Evolutionary conservation across 2,888 invertebrate genomes (phyloP), one percentile per base, ranked within the genome.

Genomic region (Tolmerus cingulatus): DNA sequence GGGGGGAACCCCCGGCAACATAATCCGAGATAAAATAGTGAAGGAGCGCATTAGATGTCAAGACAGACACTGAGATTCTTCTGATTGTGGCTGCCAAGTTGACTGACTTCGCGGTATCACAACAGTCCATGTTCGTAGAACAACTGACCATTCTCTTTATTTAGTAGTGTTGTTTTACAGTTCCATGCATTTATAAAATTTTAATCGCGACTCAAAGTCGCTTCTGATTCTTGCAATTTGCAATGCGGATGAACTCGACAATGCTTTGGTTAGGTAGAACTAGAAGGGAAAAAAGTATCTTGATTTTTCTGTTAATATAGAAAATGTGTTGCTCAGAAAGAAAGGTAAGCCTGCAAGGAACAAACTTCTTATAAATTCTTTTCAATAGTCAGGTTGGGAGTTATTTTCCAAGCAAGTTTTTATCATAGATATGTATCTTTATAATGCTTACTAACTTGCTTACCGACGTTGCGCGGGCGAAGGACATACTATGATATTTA

Each of bases 161-260:
- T 37, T 19, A 40, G 78, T 51, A 51, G 79, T 30, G 46, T n/a
- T 51, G n/a, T 51, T 79, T 79, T 79, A 79, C 79, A 51, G 79
- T 79, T 79, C 16, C 16, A 79, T 23, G 27, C 51, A 27, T 46
- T 1, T 16, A 46, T 46, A 46, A 46, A 30, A 79, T 16, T 79
- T 79, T 79, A 16, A n/a, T 19, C 12, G 5, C 66, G 23, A 23
- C 8, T 57, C 57, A 27, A 66, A 19, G 66, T 27, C 66, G 23
- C 27, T 66, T 66, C 12, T 27, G 19, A 66, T 66, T 66, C 66
- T 23, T 66, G 27, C 23, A 8, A 9, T 23, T 23, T 66, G 27
- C 23, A 8, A 9, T 23, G 66, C 19, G 23, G 12, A 66, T 2
- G 27, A 66, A 66, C 23, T 66, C 9, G 9, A 12, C 2, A 9